phyloP scores from a whole-genome alignment of 2,113 vertebrate genomes.

The Tauraco erythrolophus region DNA sequence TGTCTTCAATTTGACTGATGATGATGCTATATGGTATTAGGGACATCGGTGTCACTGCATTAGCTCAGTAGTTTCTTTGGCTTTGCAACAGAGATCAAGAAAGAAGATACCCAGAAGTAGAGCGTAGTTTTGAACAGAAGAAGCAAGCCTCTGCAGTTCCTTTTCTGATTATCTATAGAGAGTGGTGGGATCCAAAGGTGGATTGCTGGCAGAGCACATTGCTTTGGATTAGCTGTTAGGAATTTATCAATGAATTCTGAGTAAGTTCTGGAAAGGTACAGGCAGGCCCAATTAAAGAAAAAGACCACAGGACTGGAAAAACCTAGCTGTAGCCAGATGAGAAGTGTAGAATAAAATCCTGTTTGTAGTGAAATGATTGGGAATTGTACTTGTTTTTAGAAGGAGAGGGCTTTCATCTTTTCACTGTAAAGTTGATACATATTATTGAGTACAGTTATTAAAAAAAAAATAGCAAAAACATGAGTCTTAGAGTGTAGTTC shows the following conservation, averaged over 20 bases:
- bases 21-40: not conserved
- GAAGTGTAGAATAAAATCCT: not conserved
- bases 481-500: not conserved
- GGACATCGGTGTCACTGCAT: not conserved
- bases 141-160: not conserved
- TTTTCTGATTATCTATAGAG: not conserved
- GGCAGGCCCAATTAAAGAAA: not conserved
- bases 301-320: not conserved
- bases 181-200: not conserved
- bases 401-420: not conserved
- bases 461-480: not conserved
- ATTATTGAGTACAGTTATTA: not conserved
- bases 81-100: not conserved
- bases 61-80: not conserved
- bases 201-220: not conserved
- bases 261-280: not conserved
- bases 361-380: not conserved
- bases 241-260: not conserved
- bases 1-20: not conserved
- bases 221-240: not conserved
- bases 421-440: accelerated
- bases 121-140: not conserved
- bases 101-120: not conserved
- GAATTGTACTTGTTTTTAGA: not conserved
- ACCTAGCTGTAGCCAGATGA: accelerated